Conservation (phyloP, 2,113 vertebrate species). For the Scolopax mira region DNA sequence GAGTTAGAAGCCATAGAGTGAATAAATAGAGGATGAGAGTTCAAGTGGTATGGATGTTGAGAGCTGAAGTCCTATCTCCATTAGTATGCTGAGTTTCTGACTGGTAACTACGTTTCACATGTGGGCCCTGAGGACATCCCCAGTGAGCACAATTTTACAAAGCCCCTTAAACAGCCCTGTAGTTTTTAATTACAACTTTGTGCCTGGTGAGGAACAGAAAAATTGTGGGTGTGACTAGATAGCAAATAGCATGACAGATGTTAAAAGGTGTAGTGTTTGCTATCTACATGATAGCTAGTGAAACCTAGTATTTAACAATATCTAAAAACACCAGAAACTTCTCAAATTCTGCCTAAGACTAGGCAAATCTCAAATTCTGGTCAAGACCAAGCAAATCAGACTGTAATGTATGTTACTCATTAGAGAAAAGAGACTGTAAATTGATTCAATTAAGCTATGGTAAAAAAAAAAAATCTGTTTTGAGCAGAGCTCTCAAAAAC, state of each 20-base stretch:
- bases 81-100: neutral
- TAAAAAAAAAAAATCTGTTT: slow-evolving; percentile 13
- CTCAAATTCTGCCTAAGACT: slow-evolving; percentile 4
- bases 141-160: neutral
- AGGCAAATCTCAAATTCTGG: slow-evolving; percentile 6
- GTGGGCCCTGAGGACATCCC: neutral
- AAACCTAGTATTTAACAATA: slow-evolving; percentile 3
- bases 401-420: neutral
- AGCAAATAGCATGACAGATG: slow-evolving; percentile 10
- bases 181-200: slow-evolving; percentile 23
- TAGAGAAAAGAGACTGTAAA: slow-evolving; percentile 4
- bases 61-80: neutral
- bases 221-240: slow-evolving; percentile 8
- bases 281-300: neutral
- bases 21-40: neutral
- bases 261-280: slow-evolving; percentile 5
- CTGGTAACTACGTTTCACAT: neutral
- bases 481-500: slow-evolving; percentile 27
- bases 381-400: neutral
- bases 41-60: neutral
- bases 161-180: slow-evolving; percentile 21
- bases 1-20: neutral
- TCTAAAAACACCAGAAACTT: neutral
- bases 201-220: slow-evolving; percentile 8
- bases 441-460: neutral